phyloP scores from a whole-genome alignment of 2,113 vertebrate species.

The Dromiciops gliroides region DNA sequence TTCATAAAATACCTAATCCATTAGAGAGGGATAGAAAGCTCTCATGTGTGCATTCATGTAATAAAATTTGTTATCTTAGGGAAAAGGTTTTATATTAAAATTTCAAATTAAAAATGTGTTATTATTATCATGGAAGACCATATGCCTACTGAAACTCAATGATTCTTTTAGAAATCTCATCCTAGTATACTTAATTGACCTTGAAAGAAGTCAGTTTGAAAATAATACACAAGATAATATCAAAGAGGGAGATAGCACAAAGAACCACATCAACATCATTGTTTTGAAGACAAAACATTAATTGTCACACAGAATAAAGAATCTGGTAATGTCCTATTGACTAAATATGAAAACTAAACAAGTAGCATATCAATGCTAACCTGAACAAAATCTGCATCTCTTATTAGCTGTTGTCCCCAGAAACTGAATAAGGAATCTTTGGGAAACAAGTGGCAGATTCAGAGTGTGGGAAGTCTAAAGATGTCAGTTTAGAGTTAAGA shows the following conservation, averaged over 20 bases:
- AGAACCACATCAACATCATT: slow-evolving; percentile 11
- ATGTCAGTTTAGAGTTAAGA: slow-evolving; percentile 63
- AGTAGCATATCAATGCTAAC: background rate
- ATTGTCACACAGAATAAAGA: background rate
- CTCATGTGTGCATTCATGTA: background rate
- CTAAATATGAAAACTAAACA: slow-evolving; percentile 38
- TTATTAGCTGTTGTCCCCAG: slow-evolving; percentile 23
- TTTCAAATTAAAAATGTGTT: slow-evolving; percentile 10
- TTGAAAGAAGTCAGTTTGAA: slow-evolving; percentile 59
- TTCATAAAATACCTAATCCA: background rate
- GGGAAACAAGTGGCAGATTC: slow-evolving; percentile 43
- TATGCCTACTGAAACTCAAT: slow-evolving; percentile 40
- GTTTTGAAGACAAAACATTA: slow-evolving; percentile 30
- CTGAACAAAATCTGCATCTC: slow-evolving; percentile 53
- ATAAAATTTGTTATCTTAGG: background rate
- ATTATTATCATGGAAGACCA: slow-evolving; percentile 36
- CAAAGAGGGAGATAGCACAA: slow-evolving; percentile 51
- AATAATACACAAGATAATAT: slow-evolving; percentile 18
- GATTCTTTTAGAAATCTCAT: slow-evolving; percentile 54
- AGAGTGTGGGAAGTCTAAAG: slow-evolving; percentile 46
- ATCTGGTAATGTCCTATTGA: slow-evolving; percentile 32
- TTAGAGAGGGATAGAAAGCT: background rate
- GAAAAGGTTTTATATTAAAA: slow-evolving; percentile 19
- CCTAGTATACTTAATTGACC: slow-evolving; percentile 58
- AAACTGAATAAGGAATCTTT: slow-evolving; percentile 52